phyloP scores from a whole-genome alignment of 2,113 vertebrate species.

The Muscicapa adusta region DNA sequence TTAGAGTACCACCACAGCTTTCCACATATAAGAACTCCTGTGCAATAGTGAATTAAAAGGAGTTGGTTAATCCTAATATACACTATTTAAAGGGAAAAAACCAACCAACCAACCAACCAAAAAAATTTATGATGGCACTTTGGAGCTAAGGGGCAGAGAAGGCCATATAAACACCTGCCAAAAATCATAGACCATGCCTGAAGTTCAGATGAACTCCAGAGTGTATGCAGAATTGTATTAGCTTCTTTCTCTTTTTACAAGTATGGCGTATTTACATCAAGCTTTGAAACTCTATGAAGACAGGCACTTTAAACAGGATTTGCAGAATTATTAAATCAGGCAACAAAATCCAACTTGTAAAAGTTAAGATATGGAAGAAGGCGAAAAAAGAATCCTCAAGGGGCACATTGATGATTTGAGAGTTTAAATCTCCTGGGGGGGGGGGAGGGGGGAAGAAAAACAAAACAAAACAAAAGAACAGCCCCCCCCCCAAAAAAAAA shows the following conservation, averaged over 20 bases:
- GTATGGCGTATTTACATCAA: neutral
- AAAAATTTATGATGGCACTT: neutral
- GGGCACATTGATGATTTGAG: neutral
- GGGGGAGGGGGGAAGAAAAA: neutral
- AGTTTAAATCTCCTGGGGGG: neutral
- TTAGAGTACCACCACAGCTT: neutral
- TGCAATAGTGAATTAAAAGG: neutral
- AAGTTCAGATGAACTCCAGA: neutral
- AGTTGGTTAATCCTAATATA: neutral
- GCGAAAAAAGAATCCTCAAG: neutral
- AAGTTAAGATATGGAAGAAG: neutral
- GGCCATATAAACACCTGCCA: neutral
- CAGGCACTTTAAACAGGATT: neutral
- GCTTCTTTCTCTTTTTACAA: neutral
- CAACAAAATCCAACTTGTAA: neutral
- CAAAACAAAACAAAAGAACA: neutral
- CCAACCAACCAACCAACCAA: neutral
- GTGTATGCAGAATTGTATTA: neutral
- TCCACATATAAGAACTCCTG: neutral
- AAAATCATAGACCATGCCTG: neutral
- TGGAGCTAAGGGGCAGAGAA: neutral
- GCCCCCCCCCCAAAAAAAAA: too few species aligned
- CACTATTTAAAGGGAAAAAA: neutral
- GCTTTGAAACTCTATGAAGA: neutral
- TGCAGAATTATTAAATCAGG: neutral